Conservation (phyloP, 2,888 invertebrate species). For the Athripsodes cinereus region DNA sequence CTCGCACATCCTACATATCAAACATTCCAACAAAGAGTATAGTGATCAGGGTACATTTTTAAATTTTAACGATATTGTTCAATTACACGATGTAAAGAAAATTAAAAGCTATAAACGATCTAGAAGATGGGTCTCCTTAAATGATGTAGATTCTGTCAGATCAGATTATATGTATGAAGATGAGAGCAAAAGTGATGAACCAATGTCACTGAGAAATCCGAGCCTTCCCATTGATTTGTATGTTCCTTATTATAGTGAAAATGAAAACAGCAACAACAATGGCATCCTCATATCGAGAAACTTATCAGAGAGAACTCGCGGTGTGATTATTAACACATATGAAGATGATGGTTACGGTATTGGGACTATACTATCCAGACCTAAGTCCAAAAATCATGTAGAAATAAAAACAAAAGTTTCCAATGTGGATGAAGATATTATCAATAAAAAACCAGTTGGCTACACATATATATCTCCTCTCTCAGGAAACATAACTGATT, state of each 20-base stretch:
- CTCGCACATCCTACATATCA: conserved; percentile 55
- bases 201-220: conserved; percentile 54
- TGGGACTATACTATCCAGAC: conserved; percentile 38
- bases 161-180: conserved; percentile 32
- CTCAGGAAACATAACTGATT: conserved; percentile 42
- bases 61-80: conserved; percentile 31
- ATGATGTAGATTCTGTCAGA: conserved; percentile 31
- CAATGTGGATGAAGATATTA: conserved; percentile 58
- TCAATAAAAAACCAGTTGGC: conserved; percentile 52
- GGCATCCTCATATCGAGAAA: conserved; percentile 48
- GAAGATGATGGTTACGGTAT: conserved; percentile 39
- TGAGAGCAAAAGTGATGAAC: conserved; percentile 46
- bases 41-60: conserved; percentile 30
- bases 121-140: conserved; percentile 66
- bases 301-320: conserved; percentile 48
- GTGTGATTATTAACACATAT: conserved; percentile 30
- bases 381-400: conserved; percentile 61
- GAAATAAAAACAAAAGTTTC: conserved; percentile 58
- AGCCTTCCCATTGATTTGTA: conserved; percentile 60
- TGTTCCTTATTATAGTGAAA: conserved; percentile 59
- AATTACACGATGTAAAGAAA: conserved; percentile 29
- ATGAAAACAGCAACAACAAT: conserved; percentile 43
- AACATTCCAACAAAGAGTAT: conserved; percentile 32
- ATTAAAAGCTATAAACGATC: conserved; percentile 35
- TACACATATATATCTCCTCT: conserved; percentile 40